Evolutionary conservation across 2,797 vertebrate species (phyloP).

Genomic region (Halcyon smyrnensis): DNA sequence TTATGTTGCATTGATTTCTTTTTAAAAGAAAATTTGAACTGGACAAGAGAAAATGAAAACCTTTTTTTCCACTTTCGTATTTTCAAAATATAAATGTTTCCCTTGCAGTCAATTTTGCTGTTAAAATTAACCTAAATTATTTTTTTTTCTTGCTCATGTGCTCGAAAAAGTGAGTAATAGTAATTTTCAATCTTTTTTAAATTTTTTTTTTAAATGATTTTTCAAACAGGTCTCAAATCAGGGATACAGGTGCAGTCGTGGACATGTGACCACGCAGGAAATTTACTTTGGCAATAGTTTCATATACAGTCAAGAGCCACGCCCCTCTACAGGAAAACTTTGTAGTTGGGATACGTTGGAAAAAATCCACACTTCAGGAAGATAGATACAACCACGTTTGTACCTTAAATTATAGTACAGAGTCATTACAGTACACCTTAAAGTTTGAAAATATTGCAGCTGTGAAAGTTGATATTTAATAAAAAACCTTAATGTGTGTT

Average conservation of each 20-base stretch:
- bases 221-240: neutral
- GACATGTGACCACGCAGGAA: neutral
- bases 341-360: neutral
- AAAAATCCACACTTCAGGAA: neutral
- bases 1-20: neutral
- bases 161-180: neutral
- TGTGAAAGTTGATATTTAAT: neutral
- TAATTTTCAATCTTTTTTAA: neutral
- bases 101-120: neutral
- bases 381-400: neutral
- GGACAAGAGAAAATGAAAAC: neutral
- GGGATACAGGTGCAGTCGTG: neutral
- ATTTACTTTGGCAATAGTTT: neutral
- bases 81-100: neutral
- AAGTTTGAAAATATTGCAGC: neutral
- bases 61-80: neutral
- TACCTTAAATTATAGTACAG: neutral
- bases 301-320: neutral
- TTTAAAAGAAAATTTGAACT: neutral
- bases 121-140: neutral
- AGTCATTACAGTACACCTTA: neutral
- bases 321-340: neutral
- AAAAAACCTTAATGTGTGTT: neutral
- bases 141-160: neutral
- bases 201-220: neutral